Evolutionary conservation across 2,113 vertebrate genomes (phyloP), one percentile per base, ranked within the genome.

Genomic region (Rhegmatorhina hoffmannsi): DNA sequence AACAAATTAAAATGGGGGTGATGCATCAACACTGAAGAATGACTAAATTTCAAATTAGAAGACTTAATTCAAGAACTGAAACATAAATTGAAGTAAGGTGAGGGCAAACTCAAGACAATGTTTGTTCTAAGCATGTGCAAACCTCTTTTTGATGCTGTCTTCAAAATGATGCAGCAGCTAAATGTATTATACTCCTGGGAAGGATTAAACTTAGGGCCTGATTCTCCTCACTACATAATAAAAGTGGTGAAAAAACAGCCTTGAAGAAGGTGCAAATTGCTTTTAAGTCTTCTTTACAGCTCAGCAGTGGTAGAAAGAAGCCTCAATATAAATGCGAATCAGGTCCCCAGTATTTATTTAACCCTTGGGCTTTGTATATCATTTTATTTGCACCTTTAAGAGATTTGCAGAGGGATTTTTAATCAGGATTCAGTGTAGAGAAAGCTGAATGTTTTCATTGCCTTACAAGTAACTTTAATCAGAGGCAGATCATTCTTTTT

Each of bases 311-410:
- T 93, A 86, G 60, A 87, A 95, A 26, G 74, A 28, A 85, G 44
- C 40, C 31, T 96, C 1, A 0, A 14, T 86, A 86, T 86, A 96
- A 96, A 96, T 72, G 56, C 94, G 90, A 95, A 84, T 92, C 85
- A 93, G 76, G 88, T 84, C 88, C 72, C 73, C 23, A 15, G 53
- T 95, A 96, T 95, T 95, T 96, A 93, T 96, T 96, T 96, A 95
- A 95, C 94, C 94, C 94, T 67, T 94, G 93, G 94, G 90, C 64
- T 93, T 96, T 96, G 83, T 97, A 88, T 96, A 96, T 97, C 56
- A 94, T 94, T 90, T 94, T 95, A 95, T 94, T 97, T 96, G 62
- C 73, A 92, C 92, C 79, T 95, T 90, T 81, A 88, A 93, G 60
- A 92, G 92, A 86, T 96, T 95, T 93, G 90, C 90, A 93, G 92